These are phyloP conservation scores for Pseudorhombus dupliciocellatus DNA, from an alignment of 2,113 vertebrate species.

Conservation along the genomic window DNA sequence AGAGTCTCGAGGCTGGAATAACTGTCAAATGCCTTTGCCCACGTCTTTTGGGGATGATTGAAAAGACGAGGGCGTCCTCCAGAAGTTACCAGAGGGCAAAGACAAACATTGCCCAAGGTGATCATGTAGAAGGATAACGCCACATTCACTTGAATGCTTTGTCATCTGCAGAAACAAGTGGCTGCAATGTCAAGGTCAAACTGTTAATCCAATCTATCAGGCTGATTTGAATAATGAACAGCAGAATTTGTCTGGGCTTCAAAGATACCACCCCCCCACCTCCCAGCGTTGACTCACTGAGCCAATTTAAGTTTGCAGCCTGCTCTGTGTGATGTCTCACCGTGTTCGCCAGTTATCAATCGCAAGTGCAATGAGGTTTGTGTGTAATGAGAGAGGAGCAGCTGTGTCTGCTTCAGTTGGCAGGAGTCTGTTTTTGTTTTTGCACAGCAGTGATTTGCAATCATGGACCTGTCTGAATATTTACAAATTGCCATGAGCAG, in stretches of 20 bases:
- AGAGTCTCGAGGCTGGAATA: slow-evolving; percentile 66
- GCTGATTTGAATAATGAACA: slow-evolving; percentile 85
- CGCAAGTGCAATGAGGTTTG: slow-evolving; percentile 17
- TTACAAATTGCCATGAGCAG: background rate
- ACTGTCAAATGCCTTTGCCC: slow-evolving; percentile 54
- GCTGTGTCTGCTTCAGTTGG: slow-evolving; percentile 47
- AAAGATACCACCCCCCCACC: background rate
- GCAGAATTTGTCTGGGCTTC: slow-evolving; percentile 24
- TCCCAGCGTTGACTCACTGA: slow-evolving; percentile 7
- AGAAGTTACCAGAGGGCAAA: slow-evolving; percentile 23
- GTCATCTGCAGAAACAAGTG: slow-evolving; percentile 26
- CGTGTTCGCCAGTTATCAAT: slow-evolving; percentile 20
- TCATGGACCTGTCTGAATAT: slow-evolving; percentile 27
- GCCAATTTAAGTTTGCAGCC: slow-evolving; percentile 29
- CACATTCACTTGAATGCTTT: slow-evolving; percentile 16
- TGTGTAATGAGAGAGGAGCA: slow-evolving; percentile 32
- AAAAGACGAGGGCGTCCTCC: slow-evolving; percentile 46
- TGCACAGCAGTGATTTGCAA: slow-evolving; percentile 52
- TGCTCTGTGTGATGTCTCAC: slow-evolving; percentile 22
- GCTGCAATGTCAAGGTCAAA: slow-evolving; percentile 65
- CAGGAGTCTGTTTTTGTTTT: slow-evolving; percentile 47
- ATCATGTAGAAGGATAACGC: slow-evolving; percentile 23
- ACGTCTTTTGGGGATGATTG: slow-evolving; percentile 48
- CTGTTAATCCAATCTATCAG: slow-evolving; percentile 67
- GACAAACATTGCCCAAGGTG: slow-evolving; percentile 19